phyloP scores from a whole-genome alignment of 2,113 vertebrate genomes.

The Antennarius striatus region DNA sequence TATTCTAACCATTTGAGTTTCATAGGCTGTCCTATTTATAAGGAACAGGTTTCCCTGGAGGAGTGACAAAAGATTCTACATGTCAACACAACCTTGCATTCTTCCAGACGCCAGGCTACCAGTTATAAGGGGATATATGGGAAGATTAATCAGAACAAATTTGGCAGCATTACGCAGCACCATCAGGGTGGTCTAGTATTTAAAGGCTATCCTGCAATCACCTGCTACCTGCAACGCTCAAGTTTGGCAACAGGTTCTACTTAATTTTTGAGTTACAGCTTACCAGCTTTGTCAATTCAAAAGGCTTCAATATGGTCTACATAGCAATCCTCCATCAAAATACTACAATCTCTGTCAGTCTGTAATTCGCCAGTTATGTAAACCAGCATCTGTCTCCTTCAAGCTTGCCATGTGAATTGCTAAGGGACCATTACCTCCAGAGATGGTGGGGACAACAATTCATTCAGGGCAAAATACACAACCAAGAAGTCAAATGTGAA shows the following conservation, averaged over 20 bases:
- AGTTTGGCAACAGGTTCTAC: neutral
- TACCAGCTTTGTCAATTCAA: too few species aligned
- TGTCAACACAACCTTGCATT: conserved; percentile 25
- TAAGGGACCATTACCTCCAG: too few species aligned
- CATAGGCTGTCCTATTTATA: conserved; percentile 56
- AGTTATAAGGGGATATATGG: neutral
- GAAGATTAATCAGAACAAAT: neutral
- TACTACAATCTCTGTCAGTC: too few species aligned
- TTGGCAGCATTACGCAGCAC: neutral
- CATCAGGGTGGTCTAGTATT: neutral
- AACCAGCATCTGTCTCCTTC: too few species aligned
- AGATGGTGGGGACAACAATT: too few species aligned
- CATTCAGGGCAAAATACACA: too few species aligned
- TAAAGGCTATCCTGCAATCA: neutral
- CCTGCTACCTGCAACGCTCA: neutral
- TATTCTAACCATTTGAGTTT: conserved; percentile 44
- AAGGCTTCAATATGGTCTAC: too few species aligned
- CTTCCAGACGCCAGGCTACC: conserved; percentile 1
- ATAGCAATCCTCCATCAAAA: too few species aligned
- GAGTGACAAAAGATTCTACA: conserved; percentile 4
- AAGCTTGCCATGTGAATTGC: too few species aligned
- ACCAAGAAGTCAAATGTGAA: too few species aligned
- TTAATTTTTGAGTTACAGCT: neutral
- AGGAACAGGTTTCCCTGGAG: conserved; percentile 28
- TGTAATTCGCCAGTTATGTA: too few species aligned